Evolutionary conservation across 1,140 invertebrate species (phyloP).

Genomic region (Leptinotarsa lineolata): DNA sequence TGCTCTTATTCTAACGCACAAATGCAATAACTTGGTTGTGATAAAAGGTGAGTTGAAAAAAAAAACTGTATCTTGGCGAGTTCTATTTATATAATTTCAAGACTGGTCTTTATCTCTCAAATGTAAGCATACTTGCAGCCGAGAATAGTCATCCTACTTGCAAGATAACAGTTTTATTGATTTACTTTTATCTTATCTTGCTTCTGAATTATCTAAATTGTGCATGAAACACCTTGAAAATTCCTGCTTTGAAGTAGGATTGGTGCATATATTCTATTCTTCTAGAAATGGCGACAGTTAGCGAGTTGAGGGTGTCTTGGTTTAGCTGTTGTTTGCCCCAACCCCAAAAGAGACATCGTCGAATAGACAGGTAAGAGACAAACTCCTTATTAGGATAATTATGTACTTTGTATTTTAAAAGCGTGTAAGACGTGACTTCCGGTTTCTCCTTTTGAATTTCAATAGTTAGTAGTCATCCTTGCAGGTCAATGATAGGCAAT

Average conservation of each 20-base stretch:
- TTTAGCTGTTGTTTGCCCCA: slow-evolving; percentile 73
- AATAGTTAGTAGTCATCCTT: background rate
- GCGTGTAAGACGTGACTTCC: background rate
- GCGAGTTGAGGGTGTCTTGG: slow-evolving; percentile 73
- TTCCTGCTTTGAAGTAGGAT: background rate
- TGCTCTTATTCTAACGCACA: background rate
- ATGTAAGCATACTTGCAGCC: background rate
- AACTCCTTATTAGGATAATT: background rate
- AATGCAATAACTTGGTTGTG: slow-evolving; percentile 2
- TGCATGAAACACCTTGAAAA: background rate
- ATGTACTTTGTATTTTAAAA: background rate
- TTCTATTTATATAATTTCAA: background rate
- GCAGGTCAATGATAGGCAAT: slow-evolving; percentile 77
- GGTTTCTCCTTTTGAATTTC: background rate
- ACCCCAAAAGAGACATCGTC: slow-evolving; percentile 51
- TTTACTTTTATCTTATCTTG: slow-evolving; percentile 3
- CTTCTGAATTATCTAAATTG: background rate
- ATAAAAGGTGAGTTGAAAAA: background rate
- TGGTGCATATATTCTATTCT: background rate
- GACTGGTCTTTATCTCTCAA: background rate
- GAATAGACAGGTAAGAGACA: slow-evolving; percentile 50
- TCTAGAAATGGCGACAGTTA: slow-evolving; percentile 60
- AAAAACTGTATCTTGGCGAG: background rate
- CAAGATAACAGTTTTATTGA: background rate
- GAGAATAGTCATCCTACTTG: background rate